Percentiles rank a stretch among this genome's conserved stretches.
phyloP scores from a whole-genome alignment of 2,797 vertebrate genomes.

The Catostomus latipinnis region DNA sequence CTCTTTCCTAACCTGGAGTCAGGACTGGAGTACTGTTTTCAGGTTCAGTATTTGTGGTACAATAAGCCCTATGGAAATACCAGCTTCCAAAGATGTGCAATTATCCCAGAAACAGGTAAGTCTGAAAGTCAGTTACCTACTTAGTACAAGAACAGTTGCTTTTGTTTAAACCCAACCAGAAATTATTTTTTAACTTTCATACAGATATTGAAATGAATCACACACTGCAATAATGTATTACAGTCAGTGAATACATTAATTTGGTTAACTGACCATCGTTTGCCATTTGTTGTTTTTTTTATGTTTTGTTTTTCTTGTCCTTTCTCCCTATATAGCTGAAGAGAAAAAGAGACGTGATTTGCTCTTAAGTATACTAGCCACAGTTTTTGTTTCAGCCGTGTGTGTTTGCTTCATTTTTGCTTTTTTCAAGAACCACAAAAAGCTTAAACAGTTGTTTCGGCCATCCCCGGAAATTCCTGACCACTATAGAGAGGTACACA shows the following conservation, averaged over 20 bases:
- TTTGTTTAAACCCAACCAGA: background rate
- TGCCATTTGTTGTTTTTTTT: background rate
- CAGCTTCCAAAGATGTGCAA: conserved; percentile 19
- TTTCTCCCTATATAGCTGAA: conserved; percentile 11
- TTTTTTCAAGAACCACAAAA: conserved; percentile 29
- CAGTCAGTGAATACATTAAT: background rate
- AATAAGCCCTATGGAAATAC: conserved; percentile 10
- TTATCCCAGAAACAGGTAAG: conserved; percentile 46
- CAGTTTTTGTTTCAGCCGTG: background rate
- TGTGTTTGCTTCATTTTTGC: conserved; percentile 23
- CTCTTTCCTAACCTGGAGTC: background rate
- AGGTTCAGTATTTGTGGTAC: conserved; percentile 17
- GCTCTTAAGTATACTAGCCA: background rate
- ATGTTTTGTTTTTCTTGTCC: background rate
- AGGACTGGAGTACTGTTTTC: conserved; percentile 51
- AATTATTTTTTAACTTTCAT: background rate
- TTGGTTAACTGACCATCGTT: background rate
- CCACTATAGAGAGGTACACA: conserved; percentile 9
- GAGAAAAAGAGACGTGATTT: background rate
- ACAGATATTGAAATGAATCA: background rate
- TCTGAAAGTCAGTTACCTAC: background rate
- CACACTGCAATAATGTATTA: background rate
- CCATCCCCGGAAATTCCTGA: background rate
- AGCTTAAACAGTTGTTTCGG: background rate
- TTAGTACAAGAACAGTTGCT: background rate